Conservation (phyloP, 2,113 vertebrate genomes). For the Hippocampus abdominalis region DNA sequence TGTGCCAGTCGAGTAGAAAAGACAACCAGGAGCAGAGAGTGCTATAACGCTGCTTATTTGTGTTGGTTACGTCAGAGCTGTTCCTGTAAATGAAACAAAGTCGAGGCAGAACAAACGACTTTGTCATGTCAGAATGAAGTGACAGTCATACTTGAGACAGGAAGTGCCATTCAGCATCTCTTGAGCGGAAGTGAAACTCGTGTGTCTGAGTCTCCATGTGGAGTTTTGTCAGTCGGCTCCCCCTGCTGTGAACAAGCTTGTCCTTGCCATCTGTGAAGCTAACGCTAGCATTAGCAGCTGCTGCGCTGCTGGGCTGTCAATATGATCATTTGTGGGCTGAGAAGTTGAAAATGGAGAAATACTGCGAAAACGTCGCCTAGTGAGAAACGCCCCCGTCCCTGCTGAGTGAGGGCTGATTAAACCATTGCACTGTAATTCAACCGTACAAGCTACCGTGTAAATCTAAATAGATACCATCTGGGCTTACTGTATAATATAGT, state of each 20-base stretch:
- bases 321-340: not conserved
- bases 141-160: not conserved
- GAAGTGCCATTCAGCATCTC: not conserved
- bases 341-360: not conserved
- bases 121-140: not conserved
- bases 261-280: not conserved
- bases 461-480: too few relatives aligned
- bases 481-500: too few relatives aligned
- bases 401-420: not conserved
- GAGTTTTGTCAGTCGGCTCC: not conserved
- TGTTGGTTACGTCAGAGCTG: not conserved
- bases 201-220: not conserved
- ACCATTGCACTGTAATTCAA: too few relatives aligned
- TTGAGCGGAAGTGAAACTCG: not conserved
- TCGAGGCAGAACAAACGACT: not conserved
- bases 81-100: not conserved
- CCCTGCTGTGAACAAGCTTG: not conserved
- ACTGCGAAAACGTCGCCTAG: not conserved
- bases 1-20: constrained; percentile 26
- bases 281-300: not conserved
- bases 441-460: too few relatives aligned
- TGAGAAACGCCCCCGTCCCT: not conserved
- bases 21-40: constrained; percentile 9
- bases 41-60: not conserved
- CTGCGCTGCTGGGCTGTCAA: not conserved